Percentiles rank a stretch among this genome's conserved stretches.
phyloP scores from a whole-genome alignment of 2,888 invertebrate genomes.

The Myathropa florea region DNA sequence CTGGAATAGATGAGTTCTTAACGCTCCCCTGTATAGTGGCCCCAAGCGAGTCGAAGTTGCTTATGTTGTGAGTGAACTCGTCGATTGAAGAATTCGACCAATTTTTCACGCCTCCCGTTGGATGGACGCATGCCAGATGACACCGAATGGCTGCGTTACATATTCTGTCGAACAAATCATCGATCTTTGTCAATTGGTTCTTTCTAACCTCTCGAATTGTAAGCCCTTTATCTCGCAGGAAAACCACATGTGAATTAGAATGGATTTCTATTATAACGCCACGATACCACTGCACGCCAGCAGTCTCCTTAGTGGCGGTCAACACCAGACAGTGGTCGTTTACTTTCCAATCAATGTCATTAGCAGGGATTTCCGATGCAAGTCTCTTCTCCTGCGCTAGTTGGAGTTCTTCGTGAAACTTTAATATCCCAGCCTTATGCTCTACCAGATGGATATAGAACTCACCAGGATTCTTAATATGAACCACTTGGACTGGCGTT shows the following conservation, averaged over 20 bases:
- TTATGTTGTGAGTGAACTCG: slow-evolving; percentile 83
- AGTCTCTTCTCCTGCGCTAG: slow-evolving; percentile 46
- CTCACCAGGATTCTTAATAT: slow-evolving; percentile 83
- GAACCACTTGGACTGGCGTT: slow-evolving; percentile 79
- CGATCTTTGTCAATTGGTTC: slow-evolving; percentile 81
- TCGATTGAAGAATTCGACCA: slow-evolving; percentile 82
- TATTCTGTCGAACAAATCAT: slow-evolving; percentile 81
- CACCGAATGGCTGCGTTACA: slow-evolving; percentile 85
- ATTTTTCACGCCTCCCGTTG: slow-evolving; percentile 83
- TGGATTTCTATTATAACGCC: slow-evolving; percentile 76
- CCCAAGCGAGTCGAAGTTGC: slow-evolving; percentile 80
- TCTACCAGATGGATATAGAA: slow-evolving; percentile 83
- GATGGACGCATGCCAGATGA: slow-evolving; percentile 86
- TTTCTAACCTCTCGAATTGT: slow-evolving; percentile 81
- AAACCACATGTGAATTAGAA: slow-evolving; percentile 80
- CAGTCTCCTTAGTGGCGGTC: slow-evolving; percentile 80
- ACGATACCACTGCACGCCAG: slow-evolving; percentile 85
- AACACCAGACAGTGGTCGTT: slow-evolving; percentile 82
- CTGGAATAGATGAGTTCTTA: slow-evolving; percentile 81
- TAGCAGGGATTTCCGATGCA: background rate
- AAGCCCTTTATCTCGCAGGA: slow-evolving; percentile 85
- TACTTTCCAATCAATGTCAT: slow-evolving; percentile 81
- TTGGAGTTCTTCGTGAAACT: slow-evolving; percentile 83
- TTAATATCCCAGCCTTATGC: slow-evolving; percentile 81
- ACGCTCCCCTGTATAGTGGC: slow-evolving; percentile 73